These are phyloP conservation scores for Synergus laeviventris DNA, from an alignment of 2,888 invertebrate genomes.

Conservation along the genomic window DNA sequence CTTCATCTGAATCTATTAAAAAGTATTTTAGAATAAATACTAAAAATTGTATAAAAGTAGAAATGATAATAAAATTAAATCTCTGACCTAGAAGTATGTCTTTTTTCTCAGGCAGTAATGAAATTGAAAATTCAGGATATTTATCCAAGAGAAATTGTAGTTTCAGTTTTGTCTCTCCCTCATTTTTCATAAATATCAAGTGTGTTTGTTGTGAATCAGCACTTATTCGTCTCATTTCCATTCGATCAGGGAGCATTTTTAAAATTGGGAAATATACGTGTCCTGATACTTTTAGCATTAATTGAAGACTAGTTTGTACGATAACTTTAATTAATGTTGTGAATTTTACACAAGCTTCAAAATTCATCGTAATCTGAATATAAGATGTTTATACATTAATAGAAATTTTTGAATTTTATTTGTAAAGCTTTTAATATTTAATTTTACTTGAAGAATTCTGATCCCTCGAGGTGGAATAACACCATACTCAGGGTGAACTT, in stretches of 20 bases:
- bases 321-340: conserved; percentile 48
- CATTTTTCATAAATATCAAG: conserved; percentile 67
- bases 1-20: neutral
- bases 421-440: neutral
- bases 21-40: neutral
- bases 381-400: neutral
- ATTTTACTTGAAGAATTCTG: conserved; percentile 53
- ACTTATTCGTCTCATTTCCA: conserved; percentile 77
- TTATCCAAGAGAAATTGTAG: conserved; percentile 69
- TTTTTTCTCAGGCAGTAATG: conserved; percentile 48
- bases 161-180: conserved; percentile 59
- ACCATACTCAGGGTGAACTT: conserved; percentile 54
- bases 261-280: conserved; percentile 74
- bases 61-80: neutral
- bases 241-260: conserved; percentile 76
- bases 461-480: conserved; percentile 60
- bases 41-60: neutral
- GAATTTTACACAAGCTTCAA: conserved; percentile 58
- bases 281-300: conserved; percentile 56
- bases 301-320: conserved; percentile 53
- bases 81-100: conserved; percentile 50
- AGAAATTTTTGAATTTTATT: conserved; percentile 3
- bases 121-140: conserved; percentile 71
- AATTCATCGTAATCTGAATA: conserved; percentile 53
- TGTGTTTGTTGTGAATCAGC: conserved; percentile 66